Percentiles rank a stretch among this genome's conserved stretches.
Conservation (phyloP, 2,888 invertebrate genomes). For the Alloscopus bannaensis region DNA sequence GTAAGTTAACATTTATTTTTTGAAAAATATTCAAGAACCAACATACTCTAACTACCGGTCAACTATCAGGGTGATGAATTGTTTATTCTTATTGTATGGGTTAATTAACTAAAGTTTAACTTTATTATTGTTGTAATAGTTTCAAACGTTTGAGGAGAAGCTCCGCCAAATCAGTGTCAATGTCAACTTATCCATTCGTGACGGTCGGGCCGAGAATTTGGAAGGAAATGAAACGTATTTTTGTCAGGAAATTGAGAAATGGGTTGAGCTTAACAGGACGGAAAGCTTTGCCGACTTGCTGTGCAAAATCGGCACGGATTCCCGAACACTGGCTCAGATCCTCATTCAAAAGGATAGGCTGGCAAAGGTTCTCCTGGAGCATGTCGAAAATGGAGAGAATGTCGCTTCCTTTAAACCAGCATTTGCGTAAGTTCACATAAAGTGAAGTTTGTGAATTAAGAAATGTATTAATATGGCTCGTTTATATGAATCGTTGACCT, state of each 20-base stretch:
- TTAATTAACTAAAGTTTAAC: not conserved
- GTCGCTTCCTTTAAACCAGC: slow-evolving; percentile 64
- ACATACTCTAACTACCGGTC: not conserved
- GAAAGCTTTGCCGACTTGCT: slow-evolving; percentile 87
- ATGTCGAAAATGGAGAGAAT: slow-evolving; percentile 77
- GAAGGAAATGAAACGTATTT: slow-evolving; percentile 87
- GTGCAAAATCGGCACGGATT: slow-evolving; percentile 84
- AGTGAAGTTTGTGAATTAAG: too few species aligned
- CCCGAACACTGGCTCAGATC: slow-evolving; percentile 88
- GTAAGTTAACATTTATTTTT: too few species aligned
- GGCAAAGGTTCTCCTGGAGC: slow-evolving; percentile 83
- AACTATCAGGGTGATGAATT: not conserved
- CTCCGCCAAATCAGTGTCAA: slow-evolving; percentile 90
- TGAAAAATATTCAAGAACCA: too few species aligned
- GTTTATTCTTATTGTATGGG: not conserved
- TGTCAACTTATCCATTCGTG: slow-evolving; percentile 88
- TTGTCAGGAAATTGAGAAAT: slow-evolving; percentile 85
- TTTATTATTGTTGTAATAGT: slow-evolving; percentile 79
- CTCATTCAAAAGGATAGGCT: slow-evolving; percentile 87
- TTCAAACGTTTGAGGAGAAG: slow-evolving; percentile 90
- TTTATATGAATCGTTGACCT: not conserved
- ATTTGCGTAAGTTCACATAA: slow-evolving; percentile 64
- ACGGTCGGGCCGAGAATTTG: slow-evolving; percentile 80
- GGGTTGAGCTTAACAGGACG: slow-evolving; percentile 91
- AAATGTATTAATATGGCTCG: too few species aligned